Conservation (phyloP, 2,797 vertebrate genomes). For the Hyperoplus lanceolatus region DNA sequence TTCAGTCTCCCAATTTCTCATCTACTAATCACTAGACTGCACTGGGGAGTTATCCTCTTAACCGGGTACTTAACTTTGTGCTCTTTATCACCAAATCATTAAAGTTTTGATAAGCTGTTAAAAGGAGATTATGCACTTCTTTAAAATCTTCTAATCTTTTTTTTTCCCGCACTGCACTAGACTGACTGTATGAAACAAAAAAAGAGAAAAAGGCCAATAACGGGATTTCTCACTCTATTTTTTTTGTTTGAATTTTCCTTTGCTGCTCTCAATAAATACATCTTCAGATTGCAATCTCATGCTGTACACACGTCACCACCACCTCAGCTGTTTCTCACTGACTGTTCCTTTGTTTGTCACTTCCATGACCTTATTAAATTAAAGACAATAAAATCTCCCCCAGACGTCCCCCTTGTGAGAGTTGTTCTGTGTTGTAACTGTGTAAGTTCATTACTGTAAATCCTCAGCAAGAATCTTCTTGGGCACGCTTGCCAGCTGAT, state of each 20-base stretch:
- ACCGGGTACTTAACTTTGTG: constrained; percentile 90
- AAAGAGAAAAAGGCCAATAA: constrained; percentile 76
- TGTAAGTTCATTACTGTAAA: constrained; percentile 77
- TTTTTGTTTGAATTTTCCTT: constrained; percentile 60
- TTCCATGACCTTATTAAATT: constrained; percentile 82
- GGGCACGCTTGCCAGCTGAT: constrained; percentile 66
- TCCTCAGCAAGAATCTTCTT: constrained; percentile 70
- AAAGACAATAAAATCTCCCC: constrained; percentile 74
- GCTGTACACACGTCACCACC: constrained; percentile 35
- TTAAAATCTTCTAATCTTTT: constrained; percentile 88
- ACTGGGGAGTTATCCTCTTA: constrained; percentile 90
- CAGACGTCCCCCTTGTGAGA: constrained; percentile 65
- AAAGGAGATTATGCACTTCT: constrained; percentile 89
- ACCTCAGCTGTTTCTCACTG: constrained; percentile 62
- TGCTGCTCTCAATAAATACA: constrained; percentile 51
- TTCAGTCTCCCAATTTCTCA: constrained; percentile 86
- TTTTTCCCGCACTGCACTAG: constrained; percentile 53
- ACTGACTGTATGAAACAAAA: constrained; percentile 84
- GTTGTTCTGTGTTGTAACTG: constrained; percentile 64
- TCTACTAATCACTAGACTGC: constrained; percentile 90
- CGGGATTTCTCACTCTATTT: constrained; percentile 76
- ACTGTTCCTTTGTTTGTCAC: constrained; percentile 70
- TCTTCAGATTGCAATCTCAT: constrained; percentile 54
- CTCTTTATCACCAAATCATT: constrained; percentile 91
- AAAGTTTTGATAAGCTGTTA: constrained; percentile 91